Evolutionary conservation across 2,888 invertebrate genomes (phyloP), one percentile per base, ranked within the genome.

Genomic region (Amiota mariae): DNA sequence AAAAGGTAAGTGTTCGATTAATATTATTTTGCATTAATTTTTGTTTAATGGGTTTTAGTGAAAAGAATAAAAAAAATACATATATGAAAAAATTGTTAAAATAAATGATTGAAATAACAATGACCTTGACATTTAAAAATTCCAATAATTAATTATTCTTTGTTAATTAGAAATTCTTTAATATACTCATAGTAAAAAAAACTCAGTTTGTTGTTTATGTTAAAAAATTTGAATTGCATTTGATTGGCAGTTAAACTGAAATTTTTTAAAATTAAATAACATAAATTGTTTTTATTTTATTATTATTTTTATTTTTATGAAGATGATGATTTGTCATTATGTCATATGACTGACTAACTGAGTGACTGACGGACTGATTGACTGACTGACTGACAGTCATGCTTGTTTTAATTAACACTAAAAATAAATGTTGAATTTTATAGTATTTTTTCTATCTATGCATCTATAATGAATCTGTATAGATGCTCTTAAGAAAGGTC

Each of bases 181-280:
- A n/a, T 64, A 73, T 74, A 76, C 74, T 74, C 70, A 70, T 36
- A 36, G 36, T 36, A 36, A 36, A 24, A 24, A 24, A 36, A 36
- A 36, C 2, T 36, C 36, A 36, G 6, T 36, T 36, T 36, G 36
- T 36, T 36, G 36, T 36, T 36, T 36, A 2, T 24, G 3, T 36
- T 36, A 6, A 2, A 6, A 36, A 36, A 36, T 36, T 36, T 36
- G 6, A 36, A 36, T 63, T 70, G 47, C 20, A 46, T 76, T 78
- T 81, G 86, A 83, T 85, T 84, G 82, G 77, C 86, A 85, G 78
- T 78, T 80, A 80, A 82, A 79, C 77, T 84, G 79, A 61, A 79
- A 63, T 70, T 48, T 70, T 36, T 46, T 70, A 15, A 70, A 70
- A 57, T 70, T 46, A 57, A 57, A 56, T 57, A 47, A 70, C n/a